Conservation (phyloP, 2,888 invertebrate genomes). For the Abscondita cerata region DNA sequence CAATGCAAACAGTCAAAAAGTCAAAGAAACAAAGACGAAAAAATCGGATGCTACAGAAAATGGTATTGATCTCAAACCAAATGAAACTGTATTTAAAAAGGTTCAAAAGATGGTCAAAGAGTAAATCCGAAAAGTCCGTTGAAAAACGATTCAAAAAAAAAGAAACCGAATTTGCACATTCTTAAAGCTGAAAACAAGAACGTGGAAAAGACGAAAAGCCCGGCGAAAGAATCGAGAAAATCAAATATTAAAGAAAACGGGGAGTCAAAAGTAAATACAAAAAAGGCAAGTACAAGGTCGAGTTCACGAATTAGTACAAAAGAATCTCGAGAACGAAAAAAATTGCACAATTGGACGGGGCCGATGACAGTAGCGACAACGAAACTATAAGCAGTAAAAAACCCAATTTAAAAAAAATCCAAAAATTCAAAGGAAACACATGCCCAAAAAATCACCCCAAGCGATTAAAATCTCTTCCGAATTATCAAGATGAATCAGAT, state of each 20-base stretch:
- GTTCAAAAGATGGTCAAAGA: background rate
- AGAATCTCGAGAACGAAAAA: background rate
- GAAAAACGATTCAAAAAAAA: slow-evolving; percentile 8
- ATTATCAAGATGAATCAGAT: slow-evolving; percentile 43
- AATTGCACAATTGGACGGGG: slow-evolving; percentile 46
- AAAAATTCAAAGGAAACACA: slow-evolving; percentile 25
- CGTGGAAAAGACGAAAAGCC: background rate
- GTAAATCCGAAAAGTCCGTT: background rate
- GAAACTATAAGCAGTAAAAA: slow-evolving; percentile 39
- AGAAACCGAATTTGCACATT: background rate
- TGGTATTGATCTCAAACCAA: background rate
- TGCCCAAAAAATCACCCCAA: slow-evolving; percentile 40
- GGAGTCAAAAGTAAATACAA: background rate
- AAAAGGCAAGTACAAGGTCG: background rate
- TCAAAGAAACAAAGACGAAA: background rate
- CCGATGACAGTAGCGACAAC: slow-evolving; percentile 35
- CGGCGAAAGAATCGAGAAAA: background rate
- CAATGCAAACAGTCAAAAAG: too few relatives aligned
- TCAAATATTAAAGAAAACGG: background rate
- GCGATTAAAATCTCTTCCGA: slow-evolving; percentile 37
- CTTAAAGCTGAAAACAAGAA: background rate
- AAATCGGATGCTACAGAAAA: too few relatives aligned
- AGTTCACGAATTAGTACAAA: background rate
- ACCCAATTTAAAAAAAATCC: slow-evolving; percentile 48
- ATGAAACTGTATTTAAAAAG: background rate